Conservation (phyloP, 1,140 invertebrate genomes). For the Schlechtendalia chinensis region DNA sequence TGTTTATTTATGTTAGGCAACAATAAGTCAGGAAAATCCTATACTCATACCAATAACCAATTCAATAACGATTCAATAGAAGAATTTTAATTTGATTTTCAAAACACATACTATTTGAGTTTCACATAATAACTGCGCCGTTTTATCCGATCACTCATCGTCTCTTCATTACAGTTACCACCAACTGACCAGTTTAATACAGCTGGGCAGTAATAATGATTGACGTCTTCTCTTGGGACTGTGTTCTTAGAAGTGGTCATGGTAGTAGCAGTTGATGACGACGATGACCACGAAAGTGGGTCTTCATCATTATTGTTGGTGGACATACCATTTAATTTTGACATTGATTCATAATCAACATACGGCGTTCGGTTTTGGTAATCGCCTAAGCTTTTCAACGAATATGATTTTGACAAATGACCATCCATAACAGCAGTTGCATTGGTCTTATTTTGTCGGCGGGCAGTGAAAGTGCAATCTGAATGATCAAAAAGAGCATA, state of each 20-base stretch:
- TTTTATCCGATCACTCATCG: constrained; percentile 79
- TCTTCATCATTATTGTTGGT: constrained; percentile 10
- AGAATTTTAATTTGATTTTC: background rate
- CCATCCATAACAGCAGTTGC: background rate
- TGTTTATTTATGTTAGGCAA: background rate
- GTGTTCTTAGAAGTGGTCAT: constrained; percentile 3
- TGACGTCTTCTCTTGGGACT: background rate
- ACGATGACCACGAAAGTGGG: background rate
- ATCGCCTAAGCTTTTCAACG: constrained; percentile 8
- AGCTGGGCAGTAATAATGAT: constrained; percentile 56
- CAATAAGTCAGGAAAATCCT: background rate
- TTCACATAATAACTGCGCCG: constrained; percentile 77
- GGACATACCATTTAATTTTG: background rate
- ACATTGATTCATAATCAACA: background rate
- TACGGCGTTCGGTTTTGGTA: background rate
- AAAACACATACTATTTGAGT: constrained; percentile 7
- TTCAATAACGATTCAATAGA: background rate
- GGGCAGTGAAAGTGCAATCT: background rate
- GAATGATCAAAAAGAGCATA: constrained; percentile 19
- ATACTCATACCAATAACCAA: constrained; percentile 23
- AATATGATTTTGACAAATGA: constrained; percentile 14
- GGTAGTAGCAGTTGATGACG: background rate
- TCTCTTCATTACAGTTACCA: constrained; percentile 60
- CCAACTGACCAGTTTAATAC: constrained; percentile 51
- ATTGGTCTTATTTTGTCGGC: background rate